Conservation (phyloP, 2,113 vertebrate species). For the Suncus etruscus region DNA sequence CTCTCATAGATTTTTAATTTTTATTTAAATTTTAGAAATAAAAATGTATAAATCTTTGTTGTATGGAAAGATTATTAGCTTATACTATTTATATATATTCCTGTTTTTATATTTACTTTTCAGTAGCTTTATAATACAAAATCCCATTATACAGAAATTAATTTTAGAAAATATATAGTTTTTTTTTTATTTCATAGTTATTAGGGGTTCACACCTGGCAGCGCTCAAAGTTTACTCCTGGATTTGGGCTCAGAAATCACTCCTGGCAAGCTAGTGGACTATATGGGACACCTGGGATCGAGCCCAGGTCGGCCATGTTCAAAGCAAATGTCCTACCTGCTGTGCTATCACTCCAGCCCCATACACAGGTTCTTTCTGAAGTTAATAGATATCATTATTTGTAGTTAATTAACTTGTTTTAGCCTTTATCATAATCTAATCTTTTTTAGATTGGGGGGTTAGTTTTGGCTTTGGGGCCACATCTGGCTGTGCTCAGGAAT, state of each 20-base stretch:
- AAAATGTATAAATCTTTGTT: background rate
- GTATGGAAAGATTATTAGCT: background rate
- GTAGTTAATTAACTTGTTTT: conserved; percentile 19
- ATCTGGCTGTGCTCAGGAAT: no score
- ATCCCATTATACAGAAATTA: background rate
- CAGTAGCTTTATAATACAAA: background rate
- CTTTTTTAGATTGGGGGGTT: background rate
- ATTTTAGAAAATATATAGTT: background rate
- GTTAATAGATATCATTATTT: background rate
- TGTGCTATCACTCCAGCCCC: no score
- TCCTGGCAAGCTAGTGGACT: no score
- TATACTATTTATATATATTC: background rate
- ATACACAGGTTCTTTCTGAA: background rate
- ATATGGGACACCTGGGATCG: no score
- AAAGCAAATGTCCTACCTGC: no score
- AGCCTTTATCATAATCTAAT: background rate
- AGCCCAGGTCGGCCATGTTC: no score
- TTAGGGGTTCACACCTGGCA: no score
- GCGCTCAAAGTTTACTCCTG: no score
- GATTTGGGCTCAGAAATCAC: no score
- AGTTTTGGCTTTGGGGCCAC: no score
- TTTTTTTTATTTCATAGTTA: no score
- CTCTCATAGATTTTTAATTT: conserved; percentile 13
- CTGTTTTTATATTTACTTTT: background rate
- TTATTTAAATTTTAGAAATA: conserved; percentile 45